Evolutionary conservation across 2,113 vertebrate genomes (phyloP).

Genomic region (Hepsetus odoe): DNA sequence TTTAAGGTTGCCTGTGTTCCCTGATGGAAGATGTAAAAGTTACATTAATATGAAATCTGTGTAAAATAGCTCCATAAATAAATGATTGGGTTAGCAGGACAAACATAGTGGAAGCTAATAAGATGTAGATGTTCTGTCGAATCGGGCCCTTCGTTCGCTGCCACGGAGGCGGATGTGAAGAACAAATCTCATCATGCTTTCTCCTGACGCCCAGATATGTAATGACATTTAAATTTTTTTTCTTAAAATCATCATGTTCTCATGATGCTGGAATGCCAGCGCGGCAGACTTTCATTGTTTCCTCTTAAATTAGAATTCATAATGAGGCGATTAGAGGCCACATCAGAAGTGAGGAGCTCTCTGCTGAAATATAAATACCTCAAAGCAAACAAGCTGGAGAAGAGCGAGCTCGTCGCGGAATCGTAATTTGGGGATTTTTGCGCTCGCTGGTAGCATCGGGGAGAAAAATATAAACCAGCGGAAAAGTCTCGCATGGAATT

Average conservation of each 20-base stretch:
- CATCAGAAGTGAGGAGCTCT: conserved; percentile 21
- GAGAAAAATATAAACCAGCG: conserved; percentile 35
- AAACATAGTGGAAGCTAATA: neutral
- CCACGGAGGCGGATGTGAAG: neutral
- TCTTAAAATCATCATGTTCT: neutral
- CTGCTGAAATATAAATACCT: conserved; percentile 48
- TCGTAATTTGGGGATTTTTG: conserved; percentile 46
- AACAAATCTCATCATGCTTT: neutral
- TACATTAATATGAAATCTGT: too few relatives aligned
- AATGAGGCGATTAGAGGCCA: conserved; percentile 44
- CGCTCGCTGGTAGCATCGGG: neutral
- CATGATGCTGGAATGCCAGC: neutral
- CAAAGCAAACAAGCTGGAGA: conserved; percentile 45
- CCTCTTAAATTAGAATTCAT: conserved; percentile 32
- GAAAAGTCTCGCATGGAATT: conserved; percentile 47
- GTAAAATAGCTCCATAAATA: neutral
- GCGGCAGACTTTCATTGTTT: conserved; percentile 33
- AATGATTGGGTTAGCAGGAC: neutral
- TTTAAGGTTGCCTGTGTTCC: too few relatives aligned
- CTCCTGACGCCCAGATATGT: neutral
- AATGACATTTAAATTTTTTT: neutral
- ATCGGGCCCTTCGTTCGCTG: neutral
- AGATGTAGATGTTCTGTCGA: neutral
- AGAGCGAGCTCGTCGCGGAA: conserved; percentile 9
- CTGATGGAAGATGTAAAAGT: too few relatives aligned